A percentile compares a stretch with the other conserved stretches of the same genome.
phyloP scores from a whole-genome alignment of 1,140 invertebrate species.

The Bemisia tabaci region DNA sequence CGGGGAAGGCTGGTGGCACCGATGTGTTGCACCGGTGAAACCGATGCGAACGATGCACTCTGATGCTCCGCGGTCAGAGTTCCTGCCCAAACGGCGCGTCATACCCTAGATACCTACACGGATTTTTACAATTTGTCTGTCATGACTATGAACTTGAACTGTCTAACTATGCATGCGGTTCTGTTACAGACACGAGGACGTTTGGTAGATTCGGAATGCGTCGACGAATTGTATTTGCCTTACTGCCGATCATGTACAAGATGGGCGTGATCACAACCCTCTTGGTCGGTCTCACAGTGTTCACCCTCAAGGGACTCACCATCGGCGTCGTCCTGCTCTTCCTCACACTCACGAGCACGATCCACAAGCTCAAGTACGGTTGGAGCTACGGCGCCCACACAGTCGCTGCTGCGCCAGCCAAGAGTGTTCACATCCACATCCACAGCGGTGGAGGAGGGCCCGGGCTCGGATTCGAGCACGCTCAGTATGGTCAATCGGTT shows the following conservation, averaged over 20 bases:
- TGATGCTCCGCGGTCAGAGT: too few relatives aligned
- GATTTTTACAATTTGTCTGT: too few relatives aligned
- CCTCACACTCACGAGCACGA: slow-evolving; percentile 11
- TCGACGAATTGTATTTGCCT: slow-evolving; percentile 34
- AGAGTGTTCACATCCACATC: background rate
- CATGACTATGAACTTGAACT: too few relatives aligned
- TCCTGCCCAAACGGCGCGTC: too few relatives aligned
- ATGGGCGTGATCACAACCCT: slow-evolving; percentile 40
- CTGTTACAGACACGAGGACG: slow-evolving; percentile 18
- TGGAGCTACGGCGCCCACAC: background rate
- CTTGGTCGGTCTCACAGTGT: slow-evolving; percentile 32
- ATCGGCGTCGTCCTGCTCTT: slow-evolving; percentile 32
- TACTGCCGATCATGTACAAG: slow-evolving; percentile 40
- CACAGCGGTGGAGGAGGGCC: background rate
- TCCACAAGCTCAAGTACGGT: background rate
- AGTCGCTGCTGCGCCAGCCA: background rate
- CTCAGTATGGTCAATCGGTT: background rate
- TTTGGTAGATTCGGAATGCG: slow-evolving; percentile 28
- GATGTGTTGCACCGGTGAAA: too few relatives aligned
- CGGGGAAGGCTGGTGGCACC: too few relatives aligned
- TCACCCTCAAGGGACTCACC: slow-evolving; percentile 36
- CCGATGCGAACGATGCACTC: too few relatives aligned
- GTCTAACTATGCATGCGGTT: too few relatives aligned
- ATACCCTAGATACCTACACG: too few relatives aligned
- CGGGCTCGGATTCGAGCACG: background rate